These are phyloP conservation scores for Cromileptes altivelis DNA, from an alignment of 2,113 vertebrate species.

Conservation along the genomic window DNA sequence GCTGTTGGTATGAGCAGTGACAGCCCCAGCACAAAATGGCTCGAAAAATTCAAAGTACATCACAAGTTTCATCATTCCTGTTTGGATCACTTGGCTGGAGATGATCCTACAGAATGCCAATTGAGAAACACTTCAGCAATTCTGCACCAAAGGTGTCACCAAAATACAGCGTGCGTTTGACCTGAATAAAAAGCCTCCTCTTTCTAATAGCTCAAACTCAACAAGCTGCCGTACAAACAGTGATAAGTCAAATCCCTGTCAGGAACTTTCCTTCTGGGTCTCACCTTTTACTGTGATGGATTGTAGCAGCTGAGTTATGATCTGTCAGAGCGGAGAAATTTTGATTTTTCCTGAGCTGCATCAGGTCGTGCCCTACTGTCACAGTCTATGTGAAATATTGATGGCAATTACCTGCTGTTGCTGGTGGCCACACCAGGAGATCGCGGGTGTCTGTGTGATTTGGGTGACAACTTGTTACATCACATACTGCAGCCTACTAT, in stretches of 20 bases:
- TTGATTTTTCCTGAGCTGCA: constrained; percentile 75
- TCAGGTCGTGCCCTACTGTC: constrained; percentile 72
- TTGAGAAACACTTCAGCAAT: background rate
- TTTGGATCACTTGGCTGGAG: background rate
- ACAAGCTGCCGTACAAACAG: constrained; percentile 56
- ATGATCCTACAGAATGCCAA: background rate
- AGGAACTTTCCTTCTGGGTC: constrained; percentile 58
- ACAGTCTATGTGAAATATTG: constrained; percentile 72
- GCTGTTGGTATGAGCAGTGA: background rate
- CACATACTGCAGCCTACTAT: constrained; percentile 9
- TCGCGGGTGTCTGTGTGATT: constrained; percentile 23
- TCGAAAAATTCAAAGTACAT: background rate
- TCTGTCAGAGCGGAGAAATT: constrained; percentile 63
- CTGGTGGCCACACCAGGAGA: constrained; percentile 32
- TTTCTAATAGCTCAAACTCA: constrained; percentile 63
- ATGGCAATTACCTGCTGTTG: constrained; percentile 65
- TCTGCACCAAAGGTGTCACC: background rate
- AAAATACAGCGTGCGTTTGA: constrained; percentile 23
- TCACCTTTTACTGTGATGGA: constrained; percentile 65
- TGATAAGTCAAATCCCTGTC: constrained; percentile 61
- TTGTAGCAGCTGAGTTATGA: constrained; percentile 68
- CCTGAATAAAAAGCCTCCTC: constrained; percentile 20
- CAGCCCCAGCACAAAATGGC: background rate
- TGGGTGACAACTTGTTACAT: constrained; percentile 57
- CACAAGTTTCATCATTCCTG: background rate